These are phyloP conservation scores for Silurus meridionalis DNA, from an alignment of 2,113 vertebrate species.

Conservation along the genomic window DNA sequence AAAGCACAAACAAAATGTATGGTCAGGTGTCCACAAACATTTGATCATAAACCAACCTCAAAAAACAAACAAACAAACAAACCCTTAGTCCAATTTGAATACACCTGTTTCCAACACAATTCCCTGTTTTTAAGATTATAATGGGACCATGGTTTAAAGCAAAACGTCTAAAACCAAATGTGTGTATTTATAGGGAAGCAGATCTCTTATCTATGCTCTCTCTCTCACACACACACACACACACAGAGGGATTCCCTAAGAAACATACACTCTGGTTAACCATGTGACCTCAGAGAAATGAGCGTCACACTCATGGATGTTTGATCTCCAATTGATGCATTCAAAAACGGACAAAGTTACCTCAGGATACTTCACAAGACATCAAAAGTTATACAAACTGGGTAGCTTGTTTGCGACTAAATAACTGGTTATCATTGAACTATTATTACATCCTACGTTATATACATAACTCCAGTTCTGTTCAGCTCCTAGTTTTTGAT, in stretches of 20 bases:
- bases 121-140: not conserved
- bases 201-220: conserved; percentile 13
- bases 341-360: too few relatives aligned
- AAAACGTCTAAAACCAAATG: not conserved
- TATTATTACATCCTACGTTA: too few relatives aligned
- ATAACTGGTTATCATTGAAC: too few relatives aligned
- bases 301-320: conserved; percentile 49
- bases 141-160: not conserved
- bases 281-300: conserved; percentile 66
- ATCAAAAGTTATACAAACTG: not conserved
- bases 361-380: not conserved
- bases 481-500: not conserved
- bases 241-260: conserved; percentile 61
- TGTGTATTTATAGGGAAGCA: conserved; percentile 19
- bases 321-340: too few relatives aligned
- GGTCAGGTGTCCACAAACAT: too few relatives aligned
- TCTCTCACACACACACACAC: too few relatives aligned
- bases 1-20: too few relatives aligned
- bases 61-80: too few relatives aligned
- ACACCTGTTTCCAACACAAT: not conserved
- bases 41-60: too few relatives aligned
- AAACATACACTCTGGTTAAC: conserved; percentile 69
- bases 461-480: not conserved
- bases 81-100: not conserved
- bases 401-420: too few relatives aligned